Evolutionary conservation across 2,888 invertebrate species (phyloP), one percentile per base, ranked within the genome.

Genomic region (Pteria penguin): DNA sequence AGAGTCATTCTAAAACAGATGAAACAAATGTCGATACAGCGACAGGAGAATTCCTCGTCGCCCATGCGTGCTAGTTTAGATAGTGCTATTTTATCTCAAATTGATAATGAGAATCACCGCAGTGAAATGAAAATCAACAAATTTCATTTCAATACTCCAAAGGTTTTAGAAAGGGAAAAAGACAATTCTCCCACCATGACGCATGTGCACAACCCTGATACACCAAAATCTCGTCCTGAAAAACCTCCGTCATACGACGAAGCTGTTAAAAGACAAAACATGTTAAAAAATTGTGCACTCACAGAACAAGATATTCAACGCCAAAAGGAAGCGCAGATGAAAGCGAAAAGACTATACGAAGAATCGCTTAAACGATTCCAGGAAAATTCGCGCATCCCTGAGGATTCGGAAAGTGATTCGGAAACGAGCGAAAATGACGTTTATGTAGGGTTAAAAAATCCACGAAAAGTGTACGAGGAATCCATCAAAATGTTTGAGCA

Each of bases 211-310:
- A 73, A 29, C 61, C 68, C 68, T 57, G 45, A 45, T 14, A 2
- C 68, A 24, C 26, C 57, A 31, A 63, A 70, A 45, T 60, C 55
- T 5, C 75, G 90, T 45, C 91, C 90, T 5, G 84, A 84, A 24
- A 77, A 82, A 26, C 90, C 90, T 4, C 90, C 90, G 31, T 83
- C 86, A n/a, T 90, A 90, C 72, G 79, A 84, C 4, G 88, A 89
- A 68, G 90, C 91, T 18, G 62, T 90, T 29, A 82, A 88, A 24
- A 78, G 91, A 62, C 88, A 86, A 65, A 81, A 76, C 63, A 72
- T 86, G 69, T 67, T 88, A 11, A 78, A 85, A 67, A 79, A 82
- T 29, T 85, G 85, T 29, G 84, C 83, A 27, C 77, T 79, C 52
- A 68, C 85, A 22, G 85, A 84, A 52, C 76, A 76, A 24, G 88